These are phyloP conservation scores for Dolichomitus sp. DNA, from an alignment of 2,888 invertebrate species.

Conservation along the genomic window DNA sequence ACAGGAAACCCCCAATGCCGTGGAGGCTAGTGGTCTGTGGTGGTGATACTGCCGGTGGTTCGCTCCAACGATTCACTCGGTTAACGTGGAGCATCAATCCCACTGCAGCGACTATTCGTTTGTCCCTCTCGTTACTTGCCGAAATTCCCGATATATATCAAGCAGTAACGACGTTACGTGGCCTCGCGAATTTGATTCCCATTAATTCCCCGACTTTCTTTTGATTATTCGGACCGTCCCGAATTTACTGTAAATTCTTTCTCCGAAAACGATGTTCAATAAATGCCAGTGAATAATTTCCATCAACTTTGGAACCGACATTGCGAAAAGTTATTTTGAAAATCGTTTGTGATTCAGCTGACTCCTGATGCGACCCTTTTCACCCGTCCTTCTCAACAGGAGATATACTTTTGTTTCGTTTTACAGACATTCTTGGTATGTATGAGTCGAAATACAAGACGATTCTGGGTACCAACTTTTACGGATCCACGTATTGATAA, in stretches of 20 bases:
- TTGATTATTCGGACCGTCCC: background rate
- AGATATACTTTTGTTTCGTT: no score
- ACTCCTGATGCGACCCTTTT: background rate
- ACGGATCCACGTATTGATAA: conserved; percentile 24
- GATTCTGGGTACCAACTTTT: background rate
- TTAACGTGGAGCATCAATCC: conserved; percentile 60
- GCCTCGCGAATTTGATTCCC: conserved; percentile 30
- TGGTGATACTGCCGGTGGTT: conserved; percentile 46
- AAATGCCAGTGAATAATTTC: background rate
- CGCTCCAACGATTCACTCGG: conserved; percentile 52
- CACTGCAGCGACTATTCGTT: conserved; percentile 39
- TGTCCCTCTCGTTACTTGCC: conserved; percentile 38
- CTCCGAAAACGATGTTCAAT: background rate
- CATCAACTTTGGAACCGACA: background rate
- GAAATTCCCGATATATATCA: conserved; percentile 24
- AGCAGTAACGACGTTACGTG: conserved; percentile 44
- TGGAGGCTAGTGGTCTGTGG: conserved; percentile 32
- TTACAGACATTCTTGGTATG: no score
- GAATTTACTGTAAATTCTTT: background rate
- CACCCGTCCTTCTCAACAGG: no score
- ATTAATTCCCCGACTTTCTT: background rate
- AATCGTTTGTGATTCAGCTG: no score
- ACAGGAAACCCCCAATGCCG: conserved; percentile 36
- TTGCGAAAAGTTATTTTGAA: background rate
- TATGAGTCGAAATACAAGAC: no score